Conservation (phyloP, 2,888 invertebrate genomes). For the Drosophila koepferae region DNA sequence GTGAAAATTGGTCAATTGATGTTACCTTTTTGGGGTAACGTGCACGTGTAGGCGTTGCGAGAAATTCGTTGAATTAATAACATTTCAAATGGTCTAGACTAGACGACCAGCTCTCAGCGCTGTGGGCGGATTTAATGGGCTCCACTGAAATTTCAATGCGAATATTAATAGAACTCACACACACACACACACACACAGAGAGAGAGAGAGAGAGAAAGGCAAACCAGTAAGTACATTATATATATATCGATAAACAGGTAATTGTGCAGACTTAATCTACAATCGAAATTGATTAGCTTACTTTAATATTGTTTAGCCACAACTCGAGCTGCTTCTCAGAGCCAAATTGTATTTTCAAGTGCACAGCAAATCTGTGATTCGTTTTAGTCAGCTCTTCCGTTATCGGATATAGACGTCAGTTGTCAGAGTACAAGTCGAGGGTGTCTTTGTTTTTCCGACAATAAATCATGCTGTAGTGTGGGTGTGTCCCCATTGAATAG, state of each 20-base stretch:
- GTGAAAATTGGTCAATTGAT: constrained; percentile 45
- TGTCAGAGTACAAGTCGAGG: constrained; percentile 57
- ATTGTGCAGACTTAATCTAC: constrained; percentile 4
- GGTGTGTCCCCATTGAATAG: constrained; percentile 69
- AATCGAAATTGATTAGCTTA: constrained; percentile 18
- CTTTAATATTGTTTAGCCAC: neutral
- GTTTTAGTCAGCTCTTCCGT: constrained; percentile 58
- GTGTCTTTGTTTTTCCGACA: constrained; percentile 72
- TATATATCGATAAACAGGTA: neutral
- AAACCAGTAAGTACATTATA: neutral
- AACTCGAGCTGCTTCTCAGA: neutral
- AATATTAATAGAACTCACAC: constrained; percentile 6
- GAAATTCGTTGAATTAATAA: constrained; percentile 25
- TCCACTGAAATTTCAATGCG: constrained; percentile 4
- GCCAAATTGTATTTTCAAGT: constrained; percentile 38
- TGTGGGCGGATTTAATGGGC: neutral
- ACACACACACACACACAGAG: neutral
- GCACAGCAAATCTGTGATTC: constrained; percentile 53
- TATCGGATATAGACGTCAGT: constrained; percentile 38
- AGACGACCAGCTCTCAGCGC: neutral
- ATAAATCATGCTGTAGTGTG: constrained; percentile 68
- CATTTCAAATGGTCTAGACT: constrained; percentile 16
- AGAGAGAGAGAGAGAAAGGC: neutral
- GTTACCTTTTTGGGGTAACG: constrained; percentile 2
- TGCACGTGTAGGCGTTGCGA: constrained; percentile 6